phyloP scores from a whole-genome alignment of 2,797 vertebrate species.

The Silurus lanzhouensis region DNA sequence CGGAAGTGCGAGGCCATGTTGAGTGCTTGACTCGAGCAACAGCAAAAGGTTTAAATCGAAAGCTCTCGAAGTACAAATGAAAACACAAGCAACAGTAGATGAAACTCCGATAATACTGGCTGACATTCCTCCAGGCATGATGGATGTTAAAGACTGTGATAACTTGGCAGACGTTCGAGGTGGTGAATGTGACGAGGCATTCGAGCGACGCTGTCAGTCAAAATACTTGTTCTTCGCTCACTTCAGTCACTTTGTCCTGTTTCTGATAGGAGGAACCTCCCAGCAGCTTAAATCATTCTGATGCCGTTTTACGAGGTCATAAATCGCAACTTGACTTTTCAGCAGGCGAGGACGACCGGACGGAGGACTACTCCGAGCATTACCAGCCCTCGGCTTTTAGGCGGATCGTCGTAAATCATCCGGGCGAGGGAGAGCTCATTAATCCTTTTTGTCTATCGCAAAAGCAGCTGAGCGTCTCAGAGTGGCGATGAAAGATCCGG shows the following conservation, averaged over 20 bases:
- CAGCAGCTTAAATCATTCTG: conserved; percentile 70
- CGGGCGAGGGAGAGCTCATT: conserved; percentile 59
- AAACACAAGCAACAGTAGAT: neutral
- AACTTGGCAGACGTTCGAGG: conserved; percentile 9
- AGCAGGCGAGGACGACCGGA: conserved; percentile 52
- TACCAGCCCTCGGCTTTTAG: conserved; percentile 59
- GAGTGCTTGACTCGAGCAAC: neutral
- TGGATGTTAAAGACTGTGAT: neutral
- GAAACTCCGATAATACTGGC: neutral
- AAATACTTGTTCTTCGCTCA: conserved; percentile 14
- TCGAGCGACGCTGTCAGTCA: conserved; percentile 39
- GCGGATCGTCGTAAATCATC: conserved; percentile 69
- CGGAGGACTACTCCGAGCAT: conserved; percentile 60
- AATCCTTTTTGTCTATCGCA: conserved; percentile 67
- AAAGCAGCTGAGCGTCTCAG: conserved; percentile 57
- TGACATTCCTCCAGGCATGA: neutral
- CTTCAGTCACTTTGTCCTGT: conserved; percentile 40
- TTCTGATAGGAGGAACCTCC: conserved; percentile 38
- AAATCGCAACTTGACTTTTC: conserved; percentile 69
- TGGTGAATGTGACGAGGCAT: conserved; percentile 14
- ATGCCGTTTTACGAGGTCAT: conserved; percentile 70
- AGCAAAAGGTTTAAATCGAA: conserved; percentile 2
- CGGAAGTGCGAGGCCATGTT: neutral
- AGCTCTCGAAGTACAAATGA: neutral
- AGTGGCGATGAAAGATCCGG: conserved; percentile 53